A percentile compares a stretch with the other conserved stretches of the same genome.
These are phyloP conservation scores for Bostrychus sinensis DNA, from an alignment of 2,113 vertebrate species.

Conservation along the genomic window DNA sequence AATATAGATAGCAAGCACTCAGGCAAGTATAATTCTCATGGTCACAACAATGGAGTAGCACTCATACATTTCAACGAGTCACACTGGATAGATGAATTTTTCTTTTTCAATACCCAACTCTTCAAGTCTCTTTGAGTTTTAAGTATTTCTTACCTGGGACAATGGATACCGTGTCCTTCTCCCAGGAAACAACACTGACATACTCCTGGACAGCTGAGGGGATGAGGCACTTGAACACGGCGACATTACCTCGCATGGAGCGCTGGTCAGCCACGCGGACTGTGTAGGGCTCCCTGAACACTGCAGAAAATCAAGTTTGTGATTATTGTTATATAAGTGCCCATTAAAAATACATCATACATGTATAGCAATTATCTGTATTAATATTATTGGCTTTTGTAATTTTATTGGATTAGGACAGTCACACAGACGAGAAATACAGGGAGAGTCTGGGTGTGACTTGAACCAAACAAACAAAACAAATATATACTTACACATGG, in stretches of 20 bases:
- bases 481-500: too few species aligned
- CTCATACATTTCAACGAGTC: conserved; percentile 11
- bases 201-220: conserved; percentile 98
- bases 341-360: too few species aligned
- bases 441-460: too few species aligned
- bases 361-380: too few species aligned
- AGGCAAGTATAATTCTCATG: conserved; percentile 13
- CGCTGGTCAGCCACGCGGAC: conserved; percentile 99
- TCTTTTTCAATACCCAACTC: not conserved
- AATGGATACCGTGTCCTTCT: conserved; percentile 98
- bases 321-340: too few species aligned
- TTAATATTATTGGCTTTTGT: too few species aligned
- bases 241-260: conserved; percentile 98
- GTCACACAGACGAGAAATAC: too few species aligned
- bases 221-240: conserved; percentile 99
- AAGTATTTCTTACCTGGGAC: conserved; percentile 87
- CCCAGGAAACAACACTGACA: conserved; percentile 98
- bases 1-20: conserved; percentile 22
- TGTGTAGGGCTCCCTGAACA: conserved; percentile 99
- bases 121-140: not conserved
- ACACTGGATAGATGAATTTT: not conserved
- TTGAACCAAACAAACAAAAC: too few species aligned
- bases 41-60: not conserved
- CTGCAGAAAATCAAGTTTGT: conserved; percentile 26
- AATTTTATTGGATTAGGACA: too few species aligned